A percentile compares a stretch with the other conserved stretches of the same genome.
These are phyloP conservation scores for Chloroceryle inda DNA, from an alignment of 2,797 vertebrate genomes.

Conservation along the genomic window DNA sequence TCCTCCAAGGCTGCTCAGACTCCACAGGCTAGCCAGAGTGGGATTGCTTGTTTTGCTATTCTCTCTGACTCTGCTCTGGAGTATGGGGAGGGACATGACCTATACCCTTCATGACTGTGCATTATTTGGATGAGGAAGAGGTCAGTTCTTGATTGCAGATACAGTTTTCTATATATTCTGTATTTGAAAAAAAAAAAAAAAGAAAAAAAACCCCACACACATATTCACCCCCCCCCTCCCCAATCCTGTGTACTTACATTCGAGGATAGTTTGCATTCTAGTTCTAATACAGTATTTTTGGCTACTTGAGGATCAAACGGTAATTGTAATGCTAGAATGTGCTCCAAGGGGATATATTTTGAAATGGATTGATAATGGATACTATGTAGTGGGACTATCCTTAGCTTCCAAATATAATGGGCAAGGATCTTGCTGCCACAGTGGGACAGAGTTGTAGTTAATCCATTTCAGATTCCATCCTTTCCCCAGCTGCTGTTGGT, in stretches of 20 bases:
- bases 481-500: neutral
- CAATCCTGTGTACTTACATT: neutral
- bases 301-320: neutral
- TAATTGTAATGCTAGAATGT: neutral
- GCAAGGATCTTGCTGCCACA: neutral
- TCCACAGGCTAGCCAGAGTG: too few relatives aligned
- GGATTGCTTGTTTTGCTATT: neutral
- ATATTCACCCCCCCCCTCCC: neutral
- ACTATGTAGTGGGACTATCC: neutral
- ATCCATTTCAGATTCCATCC: neutral
- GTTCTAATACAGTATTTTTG: neutral
- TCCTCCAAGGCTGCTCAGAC: neutral
- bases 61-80: neutral
- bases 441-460: neutral
- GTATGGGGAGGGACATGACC: neutral
- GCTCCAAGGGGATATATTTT: neutral
- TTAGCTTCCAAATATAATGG: neutral
- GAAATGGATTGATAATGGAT: neutral
- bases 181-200: neutral
- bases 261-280: neutral
- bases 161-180: neutral
- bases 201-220: too few relatives aligned
- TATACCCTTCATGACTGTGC: neutral
- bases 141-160: neutral
- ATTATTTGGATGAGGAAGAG: neutral